Conservation (phyloP, 2,113 vertebrate genomes). For the Nothoprocta perdicaria region DNA sequence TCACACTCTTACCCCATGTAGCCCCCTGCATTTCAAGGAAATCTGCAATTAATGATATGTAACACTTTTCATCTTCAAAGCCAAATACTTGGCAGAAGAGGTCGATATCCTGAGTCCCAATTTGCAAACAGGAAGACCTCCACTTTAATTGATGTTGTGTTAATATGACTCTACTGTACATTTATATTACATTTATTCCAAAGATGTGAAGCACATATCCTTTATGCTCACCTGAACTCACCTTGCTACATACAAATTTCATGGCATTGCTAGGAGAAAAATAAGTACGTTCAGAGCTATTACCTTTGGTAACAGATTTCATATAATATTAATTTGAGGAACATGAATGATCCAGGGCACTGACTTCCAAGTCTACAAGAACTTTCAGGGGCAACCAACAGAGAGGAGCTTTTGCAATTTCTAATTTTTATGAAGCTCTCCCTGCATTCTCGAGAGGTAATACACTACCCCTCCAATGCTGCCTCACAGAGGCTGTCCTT, state of each 20-base stretch:
- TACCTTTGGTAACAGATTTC: not conserved
- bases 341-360: fast-evolving
- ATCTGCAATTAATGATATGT: not conserved
- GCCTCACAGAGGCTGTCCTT: fast-evolving
- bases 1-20: not conserved
- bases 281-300: not conserved
- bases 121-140: not conserved
- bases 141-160: not conserved
- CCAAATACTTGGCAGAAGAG: not conserved
- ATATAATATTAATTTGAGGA: not conserved
- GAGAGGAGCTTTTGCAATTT: not conserved
- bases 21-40: not conserved
- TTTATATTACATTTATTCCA: not conserved
- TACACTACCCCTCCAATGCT: fast-evolving
- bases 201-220: not conserved
- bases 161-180: not conserved
- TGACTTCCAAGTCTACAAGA: not conserved
- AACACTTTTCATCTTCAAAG: not conserved
- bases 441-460: not conserved
- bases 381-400: too few relatives aligned
- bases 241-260: not conserved
- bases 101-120: not conserved
- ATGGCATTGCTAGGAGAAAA: fast-evolving
- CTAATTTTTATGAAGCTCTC: not conserved
- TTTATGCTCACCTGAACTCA: not conserved